These are phyloP conservation scores for Falco punctatus DNA, from an alignment of 2,113 vertebrate species.

Conservation along the genomic window DNA sequence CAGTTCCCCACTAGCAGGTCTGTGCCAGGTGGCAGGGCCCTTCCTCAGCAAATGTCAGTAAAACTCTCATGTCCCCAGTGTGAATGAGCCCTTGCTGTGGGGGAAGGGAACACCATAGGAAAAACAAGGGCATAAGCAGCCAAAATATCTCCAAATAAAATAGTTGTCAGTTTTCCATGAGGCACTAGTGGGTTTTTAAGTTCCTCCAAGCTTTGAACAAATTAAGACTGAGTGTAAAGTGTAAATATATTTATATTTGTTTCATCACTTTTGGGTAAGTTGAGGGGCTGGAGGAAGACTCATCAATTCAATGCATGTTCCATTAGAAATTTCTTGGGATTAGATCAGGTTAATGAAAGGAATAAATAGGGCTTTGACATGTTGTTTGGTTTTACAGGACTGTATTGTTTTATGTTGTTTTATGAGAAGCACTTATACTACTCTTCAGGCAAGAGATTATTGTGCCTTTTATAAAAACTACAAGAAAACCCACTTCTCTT, in stretches of 20 bases:
- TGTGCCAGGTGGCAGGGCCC: background rate
- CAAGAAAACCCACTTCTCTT: conserved; percentile 40
- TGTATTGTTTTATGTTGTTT: conserved; percentile 69
- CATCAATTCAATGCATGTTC: conserved; percentile 31
- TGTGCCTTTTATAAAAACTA: conserved; percentile 47
- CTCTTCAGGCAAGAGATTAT: conserved; percentile 55
- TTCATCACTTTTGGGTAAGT: conserved; percentile 1
- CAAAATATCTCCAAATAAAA: conserved; percentile 44
- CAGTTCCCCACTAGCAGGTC: background rate
- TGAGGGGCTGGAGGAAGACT: background rate
- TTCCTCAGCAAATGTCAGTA: background rate
- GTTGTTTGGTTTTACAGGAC: conserved; percentile 55
- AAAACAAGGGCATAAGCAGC: background rate
- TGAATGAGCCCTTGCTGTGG: background rate
- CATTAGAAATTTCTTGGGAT: conserved; percentile 55
- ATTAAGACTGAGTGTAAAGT: conserved; percentile 47
- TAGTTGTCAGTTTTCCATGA: conserved; percentile 51
- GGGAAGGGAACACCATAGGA: background rate
- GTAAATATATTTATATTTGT: conserved; percentile 45
- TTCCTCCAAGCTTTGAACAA: conserved; percentile 48
- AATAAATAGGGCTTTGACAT: conserved; percentile 62
- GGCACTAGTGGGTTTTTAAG: conserved; percentile 55
- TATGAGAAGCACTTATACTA: conserved; percentile 62
- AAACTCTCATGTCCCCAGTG: background rate
- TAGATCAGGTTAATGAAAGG: conserved; percentile 68